Evolutionary conservation across 2,888 invertebrate species (phyloP).

Genomic region (Lasioglossum lativentre): DNA sequence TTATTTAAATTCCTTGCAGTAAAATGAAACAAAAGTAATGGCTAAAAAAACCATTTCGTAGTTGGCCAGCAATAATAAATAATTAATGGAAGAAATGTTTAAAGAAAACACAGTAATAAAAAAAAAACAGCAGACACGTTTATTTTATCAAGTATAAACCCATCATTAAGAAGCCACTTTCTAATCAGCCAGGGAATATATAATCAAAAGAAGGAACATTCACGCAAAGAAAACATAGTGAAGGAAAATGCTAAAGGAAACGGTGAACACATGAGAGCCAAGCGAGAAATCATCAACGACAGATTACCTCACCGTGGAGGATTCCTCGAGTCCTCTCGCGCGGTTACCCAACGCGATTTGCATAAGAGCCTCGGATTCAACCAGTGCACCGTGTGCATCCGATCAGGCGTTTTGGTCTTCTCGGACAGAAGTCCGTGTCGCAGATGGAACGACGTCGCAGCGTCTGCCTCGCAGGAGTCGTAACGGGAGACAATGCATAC

Average conservation of each 20-base stretch:
- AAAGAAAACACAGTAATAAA: too few species aligned
- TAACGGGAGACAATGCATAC: constrained; percentile 57
- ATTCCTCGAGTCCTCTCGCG: constrained; percentile 11
- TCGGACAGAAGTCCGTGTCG: neutral
- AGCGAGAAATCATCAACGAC: neutral
- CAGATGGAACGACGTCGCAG: neutral
- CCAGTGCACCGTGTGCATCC: constrained; percentile 8
- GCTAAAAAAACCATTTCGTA: too few species aligned
- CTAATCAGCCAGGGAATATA: too few species aligned
- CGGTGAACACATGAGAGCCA: neutral
- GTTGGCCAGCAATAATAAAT: too few species aligned
- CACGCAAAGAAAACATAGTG: neutral
- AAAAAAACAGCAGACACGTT: too few species aligned
- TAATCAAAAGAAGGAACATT: neutral
- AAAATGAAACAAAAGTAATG: too few species aligned
- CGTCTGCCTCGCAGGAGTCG: constrained; percentile 24
- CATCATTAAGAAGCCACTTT: too few species aligned
- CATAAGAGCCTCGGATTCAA: neutral
- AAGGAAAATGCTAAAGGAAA: neutral
- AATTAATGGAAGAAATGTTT: too few species aligned
- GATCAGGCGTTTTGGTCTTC: constrained; percentile 19
- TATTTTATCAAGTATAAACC: too few species aligned
- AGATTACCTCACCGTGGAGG: neutral
- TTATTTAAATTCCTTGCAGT: too few species aligned
- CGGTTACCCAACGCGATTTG: constrained; percentile 24